Evolutionary conservation across 2,797 vertebrate genomes (phyloP).

Genomic region (Urocyon cinereoargenteus): DNA sequence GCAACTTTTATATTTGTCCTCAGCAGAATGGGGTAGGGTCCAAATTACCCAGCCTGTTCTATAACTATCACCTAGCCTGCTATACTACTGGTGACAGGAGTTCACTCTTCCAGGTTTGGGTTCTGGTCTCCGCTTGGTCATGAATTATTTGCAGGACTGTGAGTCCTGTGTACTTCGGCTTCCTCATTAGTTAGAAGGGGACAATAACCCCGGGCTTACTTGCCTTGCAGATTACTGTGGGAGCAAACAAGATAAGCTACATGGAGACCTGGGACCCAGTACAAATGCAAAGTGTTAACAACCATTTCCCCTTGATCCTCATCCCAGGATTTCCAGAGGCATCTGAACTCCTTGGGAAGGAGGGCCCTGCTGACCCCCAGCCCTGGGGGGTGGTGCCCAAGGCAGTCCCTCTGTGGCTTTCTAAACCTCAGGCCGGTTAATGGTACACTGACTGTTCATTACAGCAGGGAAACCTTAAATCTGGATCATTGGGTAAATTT

Average conservation of each 20-base stretch:
- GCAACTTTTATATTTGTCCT: not conserved
- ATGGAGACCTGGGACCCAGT: not conserved
- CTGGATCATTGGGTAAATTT: not conserved
- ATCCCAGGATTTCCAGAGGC: not conserved
- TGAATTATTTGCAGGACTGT: not conserved
- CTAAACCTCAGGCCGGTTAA: not conserved
- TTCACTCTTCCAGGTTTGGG: not conserved
- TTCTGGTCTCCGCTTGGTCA: not conserved
- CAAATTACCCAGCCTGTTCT: not conserved
- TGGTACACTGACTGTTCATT: too few relatives aligned
- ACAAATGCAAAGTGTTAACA: not conserved
- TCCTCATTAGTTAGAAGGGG: not conserved
- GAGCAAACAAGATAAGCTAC: not conserved
- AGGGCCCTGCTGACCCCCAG: not conserved
- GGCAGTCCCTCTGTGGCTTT: too few relatives aligned
- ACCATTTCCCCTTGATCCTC: not conserved
- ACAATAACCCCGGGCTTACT: not conserved
- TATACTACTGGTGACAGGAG: rapidly evolving
- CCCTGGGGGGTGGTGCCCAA: not conserved
- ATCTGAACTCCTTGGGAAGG: not conserved
- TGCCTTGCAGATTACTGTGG: not conserved
- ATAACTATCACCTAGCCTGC: not conserved
- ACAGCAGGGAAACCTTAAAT: not conserved
- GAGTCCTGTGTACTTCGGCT: not conserved
- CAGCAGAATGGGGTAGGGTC: not conserved